Percentiles rank a stretch among this genome's conserved stretches.
These are phyloP conservation scores for Sprattus sprattus DNA, from an alignment of 2,113 vertebrate species.

Conservation along the genomic window DNA sequence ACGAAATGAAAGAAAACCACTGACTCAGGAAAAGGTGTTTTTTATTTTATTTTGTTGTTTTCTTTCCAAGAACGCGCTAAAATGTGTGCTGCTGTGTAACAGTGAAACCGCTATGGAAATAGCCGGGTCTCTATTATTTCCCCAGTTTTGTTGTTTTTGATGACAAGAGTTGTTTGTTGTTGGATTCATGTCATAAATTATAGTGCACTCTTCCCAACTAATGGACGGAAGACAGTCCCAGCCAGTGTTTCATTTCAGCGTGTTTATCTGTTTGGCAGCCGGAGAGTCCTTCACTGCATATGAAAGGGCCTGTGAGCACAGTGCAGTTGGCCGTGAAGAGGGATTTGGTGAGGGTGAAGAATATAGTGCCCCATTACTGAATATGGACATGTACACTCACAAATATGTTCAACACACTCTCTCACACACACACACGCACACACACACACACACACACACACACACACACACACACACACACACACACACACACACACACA, in stretches of 20 bases:
- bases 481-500: slow-evolving; percentile 9
- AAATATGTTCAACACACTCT: not conserved
- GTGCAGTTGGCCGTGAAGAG: not conserved
- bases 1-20: too few species aligned
- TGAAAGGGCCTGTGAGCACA: not conserved
- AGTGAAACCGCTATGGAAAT: not conserved
- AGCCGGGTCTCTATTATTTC: not conserved
- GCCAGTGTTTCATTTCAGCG: not conserved
- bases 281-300: not conserved
- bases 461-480: not conserved
- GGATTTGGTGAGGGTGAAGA: slow-evolving; percentile 3
- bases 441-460: not conserved
- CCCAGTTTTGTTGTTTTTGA: not conserved
- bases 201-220: not conserved
- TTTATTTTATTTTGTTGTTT: too few species aligned
- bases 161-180: not conserved
- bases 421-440: not conserved
- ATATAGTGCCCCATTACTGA: not conserved
- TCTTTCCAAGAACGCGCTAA: too few species aligned
- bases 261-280: not conserved
- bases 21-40: too few species aligned
- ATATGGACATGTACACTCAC: not conserved
- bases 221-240: not conserved
- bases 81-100: not conserved
- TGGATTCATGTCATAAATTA: not conserved